Conservation (phyloP, 2,888 invertebrate genomes). For the Campoplex capitator region DNA sequence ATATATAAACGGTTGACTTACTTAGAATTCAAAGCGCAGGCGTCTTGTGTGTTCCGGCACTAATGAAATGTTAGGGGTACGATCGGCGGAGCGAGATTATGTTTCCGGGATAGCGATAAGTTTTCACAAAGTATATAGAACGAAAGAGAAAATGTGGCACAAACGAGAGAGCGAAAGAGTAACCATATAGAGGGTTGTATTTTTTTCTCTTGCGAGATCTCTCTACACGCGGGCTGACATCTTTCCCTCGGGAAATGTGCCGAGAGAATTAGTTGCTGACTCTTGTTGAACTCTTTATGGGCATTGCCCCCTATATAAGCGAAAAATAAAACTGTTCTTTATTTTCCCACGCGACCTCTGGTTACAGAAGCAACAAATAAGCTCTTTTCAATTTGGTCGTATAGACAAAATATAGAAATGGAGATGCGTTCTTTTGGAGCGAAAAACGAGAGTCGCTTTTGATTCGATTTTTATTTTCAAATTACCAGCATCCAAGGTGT, state of each 20-base stretch:
- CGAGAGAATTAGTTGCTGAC: conserved; percentile 6
- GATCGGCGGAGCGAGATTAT: conserved; percentile 41
- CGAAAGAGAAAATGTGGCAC: background rate
- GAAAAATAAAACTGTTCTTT: background rate
- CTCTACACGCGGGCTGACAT: background rate
- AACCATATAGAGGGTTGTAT: conserved; percentile 28
- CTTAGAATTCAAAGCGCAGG: conserved; percentile 58
- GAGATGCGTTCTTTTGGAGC: background rate
- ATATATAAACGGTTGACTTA: conserved; percentile 7
- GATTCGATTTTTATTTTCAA: too few species aligned
- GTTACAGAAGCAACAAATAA: background rate
- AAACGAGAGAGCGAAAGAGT: conserved; percentile 11
- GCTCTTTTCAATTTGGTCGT: background rate
- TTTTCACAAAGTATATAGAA: conserved; percentile 33
- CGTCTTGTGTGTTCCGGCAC: conserved; percentile 44
- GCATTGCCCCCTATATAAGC: background rate
- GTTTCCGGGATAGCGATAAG: conserved; percentile 49
- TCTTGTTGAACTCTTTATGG: conserved; percentile 2
- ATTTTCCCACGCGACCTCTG: background rate
- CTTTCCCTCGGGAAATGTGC: conserved; percentile 17
- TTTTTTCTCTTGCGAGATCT: conserved; percentile 9
- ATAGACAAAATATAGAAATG: background rate
- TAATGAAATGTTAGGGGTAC: conserved; percentile 65
- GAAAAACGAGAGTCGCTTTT: too few species aligned
- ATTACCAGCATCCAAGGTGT: too few species aligned